A percentile compares a stretch with the other conserved stretches of the same genome.
Conservation (phyloP, 1,140 invertebrate species). For the Melipona quadrifasciata region DNA sequence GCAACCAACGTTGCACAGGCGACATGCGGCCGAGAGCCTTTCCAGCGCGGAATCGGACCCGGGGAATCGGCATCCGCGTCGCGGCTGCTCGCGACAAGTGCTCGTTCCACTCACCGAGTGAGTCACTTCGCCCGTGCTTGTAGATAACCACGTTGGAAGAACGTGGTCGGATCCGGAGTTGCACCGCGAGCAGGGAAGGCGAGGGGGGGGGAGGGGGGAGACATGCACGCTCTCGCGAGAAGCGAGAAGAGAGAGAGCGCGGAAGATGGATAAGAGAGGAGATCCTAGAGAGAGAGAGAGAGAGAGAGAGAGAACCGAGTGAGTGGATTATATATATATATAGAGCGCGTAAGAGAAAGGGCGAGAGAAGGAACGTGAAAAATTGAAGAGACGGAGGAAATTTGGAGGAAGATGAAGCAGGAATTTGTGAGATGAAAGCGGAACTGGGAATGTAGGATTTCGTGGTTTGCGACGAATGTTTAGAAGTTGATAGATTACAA, state of each 20-base stretch:
- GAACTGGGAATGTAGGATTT: background rate
- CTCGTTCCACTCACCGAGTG: constrained; percentile 60
- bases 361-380: background rate
- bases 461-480: background rate
- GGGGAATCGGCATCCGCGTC: constrained; percentile 47
- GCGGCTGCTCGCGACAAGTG: constrained; percentile 62
- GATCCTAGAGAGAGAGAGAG: background rate
- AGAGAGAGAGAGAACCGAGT: background rate
- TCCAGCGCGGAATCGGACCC: constrained; percentile 34
- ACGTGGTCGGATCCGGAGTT: constrained; percentile 11
- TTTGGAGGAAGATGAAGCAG: background rate
- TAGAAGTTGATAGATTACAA: background rate
- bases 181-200: no score
- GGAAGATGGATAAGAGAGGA: background rate
- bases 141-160: constrained; percentile 40
- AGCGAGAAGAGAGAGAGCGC: background rate
- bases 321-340: no score
- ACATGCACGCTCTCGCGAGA: background rate
- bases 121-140: constrained; percentile 53
- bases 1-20: constrained; percentile 46
- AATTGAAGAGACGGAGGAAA: background rate
- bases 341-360: background rate
- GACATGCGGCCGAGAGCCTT: constrained; percentile 40
- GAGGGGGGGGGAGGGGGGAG: background rate
- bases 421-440: background rate